A percentile compares a stretch with the other conserved stretches of the same genome.
Conservation (phyloP, 2,113 vertebrate species). For the Coryphaenoides rupestris region DNA sequence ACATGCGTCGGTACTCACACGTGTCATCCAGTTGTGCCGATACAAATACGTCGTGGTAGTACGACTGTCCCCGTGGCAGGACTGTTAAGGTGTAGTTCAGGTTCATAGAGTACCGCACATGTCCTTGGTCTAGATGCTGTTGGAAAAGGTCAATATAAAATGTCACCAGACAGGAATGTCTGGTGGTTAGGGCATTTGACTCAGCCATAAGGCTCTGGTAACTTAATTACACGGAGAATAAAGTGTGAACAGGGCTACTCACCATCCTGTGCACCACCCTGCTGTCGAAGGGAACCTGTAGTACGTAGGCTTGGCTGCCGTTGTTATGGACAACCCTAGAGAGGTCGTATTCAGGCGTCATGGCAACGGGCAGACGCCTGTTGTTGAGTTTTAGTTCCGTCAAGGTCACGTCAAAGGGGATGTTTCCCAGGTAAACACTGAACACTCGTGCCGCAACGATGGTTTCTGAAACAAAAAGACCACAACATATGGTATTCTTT, state of each 20-base stretch:
- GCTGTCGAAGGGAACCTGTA: slow-evolving; percentile 45
- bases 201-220: no score
- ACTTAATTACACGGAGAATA: neutral
- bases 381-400: slow-evolving; percentile 41
- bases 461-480: slow-evolving; percentile 35
- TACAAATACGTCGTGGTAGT: slow-evolving; percentile 38
- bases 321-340: slow-evolving; percentile 24
- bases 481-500: neutral
- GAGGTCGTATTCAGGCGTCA: slow-evolving; percentile 12
- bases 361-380: slow-evolving; percentile 12
- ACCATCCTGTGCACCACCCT: slow-evolving; percentile 25
- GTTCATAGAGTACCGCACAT: slow-evolving; percentile 40
- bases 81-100: slow-evolving; percentile 51
- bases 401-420: slow-evolving; percentile 50
- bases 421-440: slow-evolving; percentile 48
- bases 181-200: no score
- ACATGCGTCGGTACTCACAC: slow-evolving; percentile 37
- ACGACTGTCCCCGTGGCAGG: slow-evolving; percentile 30
- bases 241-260: slow-evolving; percentile 18
- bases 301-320: slow-evolving; percentile 31
- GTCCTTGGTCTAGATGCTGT: slow-evolving; percentile 54
- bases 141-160: neutral
- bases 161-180: no score
- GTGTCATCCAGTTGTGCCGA: slow-evolving; percentile 22
- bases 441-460: slow-evolving; percentile 24